Base-by-base conservation (phyloP, 2,888 invertebrate species). In the Gymnoscelis rufifasciata region DNA sequence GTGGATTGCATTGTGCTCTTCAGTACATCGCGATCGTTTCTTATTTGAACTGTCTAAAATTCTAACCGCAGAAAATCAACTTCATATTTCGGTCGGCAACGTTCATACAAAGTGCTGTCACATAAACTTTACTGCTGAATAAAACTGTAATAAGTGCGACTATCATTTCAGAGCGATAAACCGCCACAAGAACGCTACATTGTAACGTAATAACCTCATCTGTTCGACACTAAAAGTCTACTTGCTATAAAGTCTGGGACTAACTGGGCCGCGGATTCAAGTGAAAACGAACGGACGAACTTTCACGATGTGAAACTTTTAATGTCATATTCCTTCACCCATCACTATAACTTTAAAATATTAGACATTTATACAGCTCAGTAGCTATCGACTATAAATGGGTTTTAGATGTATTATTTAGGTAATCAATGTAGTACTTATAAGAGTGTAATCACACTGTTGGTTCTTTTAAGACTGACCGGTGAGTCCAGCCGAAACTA, bases 141-240 rank as follows among this genome's bases (percentile, higher is more conserved):
- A 56, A 56, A 56, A 56, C 50, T 35, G 42, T 38, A 52, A 54
- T 54, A 54, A 58, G 51, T 56, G 52, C 54, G 47, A 47, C 51
- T 56, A 58, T 58, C 56, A 54, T 56, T 56, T 51, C 52, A 38
- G 43, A 37, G 39, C 57, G 33, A 56, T 58, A 54, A 58, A 54
- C 35, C 47, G 48, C 28, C 47, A 38, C 43, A 35, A 48, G 24
- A 37, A 47, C 43, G 41, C 43, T 54, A 58, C 57, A 54, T 43
- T 56, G 57, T 58, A 46, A 38, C 44, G 52, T 54, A 52, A 58
- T 56, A 51, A 43, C 50, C 53, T 52, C 51, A 57, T 57, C 52
- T 52, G 52, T 51, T 48, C 43, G 26, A 27, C 50, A 36, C 45
- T 57, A 57, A 56, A 54, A 49, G 53, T 55, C 52, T 50, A 50